Evolutionary conservation across 2,797 vertebrate genomes (phyloP).

Genomic region (Florisuga fusca): DNA sequence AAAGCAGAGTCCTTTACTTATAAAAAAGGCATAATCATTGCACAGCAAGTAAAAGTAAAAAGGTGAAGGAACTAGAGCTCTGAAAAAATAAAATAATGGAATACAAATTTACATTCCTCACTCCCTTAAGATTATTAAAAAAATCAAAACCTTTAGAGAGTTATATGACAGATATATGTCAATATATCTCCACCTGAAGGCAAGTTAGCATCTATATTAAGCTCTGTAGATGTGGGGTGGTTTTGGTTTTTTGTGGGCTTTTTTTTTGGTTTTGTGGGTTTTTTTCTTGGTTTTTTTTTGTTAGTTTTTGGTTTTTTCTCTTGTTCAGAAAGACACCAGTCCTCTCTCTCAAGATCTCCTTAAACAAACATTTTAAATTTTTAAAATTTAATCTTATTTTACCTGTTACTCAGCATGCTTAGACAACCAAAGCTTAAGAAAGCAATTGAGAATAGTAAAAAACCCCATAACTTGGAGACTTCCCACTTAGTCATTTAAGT

Average conservation of each 20-base stretch:
- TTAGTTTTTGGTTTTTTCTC: neutral
- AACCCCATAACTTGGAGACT: neutral
- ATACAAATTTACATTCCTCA: neutral
- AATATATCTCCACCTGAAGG: neutral
- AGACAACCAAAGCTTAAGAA: neutral
- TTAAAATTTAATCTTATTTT: neutral
- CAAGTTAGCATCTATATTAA: neutral
- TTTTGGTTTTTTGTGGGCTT: too few species aligned
- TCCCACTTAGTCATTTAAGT: neutral
- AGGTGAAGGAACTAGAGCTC: neutral
- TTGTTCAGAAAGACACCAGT: neutral
- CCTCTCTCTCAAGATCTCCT: neutral
- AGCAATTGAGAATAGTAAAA: neutral
- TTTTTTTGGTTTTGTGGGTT: neutral
- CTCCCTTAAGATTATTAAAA: neutral
- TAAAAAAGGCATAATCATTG: neutral
- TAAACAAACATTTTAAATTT: neutral
- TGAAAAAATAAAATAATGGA: neutral
- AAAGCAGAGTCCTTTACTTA: neutral
- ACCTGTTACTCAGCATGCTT: neutral
- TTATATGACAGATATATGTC: neutral
- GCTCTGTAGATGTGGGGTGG: neutral
- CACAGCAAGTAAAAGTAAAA: neutral
- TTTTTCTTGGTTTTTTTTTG: too few species aligned
- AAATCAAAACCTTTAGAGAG: neutral